Percentiles rank a stretch among this genome's conserved stretches.
Conservation (phyloP, 2,797 vertebrate genomes). For the Semotilus atromaculatus region DNA sequence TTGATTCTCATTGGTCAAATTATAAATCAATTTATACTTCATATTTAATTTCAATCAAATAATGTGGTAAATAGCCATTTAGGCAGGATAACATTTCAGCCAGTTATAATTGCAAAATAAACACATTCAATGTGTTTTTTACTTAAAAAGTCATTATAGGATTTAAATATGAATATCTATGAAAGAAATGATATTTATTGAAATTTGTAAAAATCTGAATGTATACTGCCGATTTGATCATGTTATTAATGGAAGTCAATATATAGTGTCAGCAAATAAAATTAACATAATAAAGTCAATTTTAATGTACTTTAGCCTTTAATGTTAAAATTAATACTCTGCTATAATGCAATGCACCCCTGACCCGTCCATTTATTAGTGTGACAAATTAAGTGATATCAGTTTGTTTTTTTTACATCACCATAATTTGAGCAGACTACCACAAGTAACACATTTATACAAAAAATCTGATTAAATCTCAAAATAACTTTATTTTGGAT, state of each 20-base stretch:
- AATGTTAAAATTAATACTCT: neutral
- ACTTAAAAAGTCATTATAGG: neutral
- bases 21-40: neutral
- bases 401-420: neutral
- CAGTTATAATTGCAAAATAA: neutral
- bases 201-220: neutral
- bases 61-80: neutral
- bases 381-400: neutral
- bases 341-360: neutral
- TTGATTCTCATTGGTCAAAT: neutral
- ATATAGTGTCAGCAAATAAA: neutral
- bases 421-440: neutral
- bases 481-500: slow-evolving; percentile 22
- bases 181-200: neutral
- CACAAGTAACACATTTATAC: neutral
- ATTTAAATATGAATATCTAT: neutral
- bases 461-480: neutral
- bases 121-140: neutral
- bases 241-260: neutral
- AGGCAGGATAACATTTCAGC: neutral
- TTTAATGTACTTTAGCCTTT: neutral
- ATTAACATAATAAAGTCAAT: neutral
- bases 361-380: neutral
- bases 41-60: neutral
- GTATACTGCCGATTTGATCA: neutral